Evolutionary conservation across 1,140 invertebrate genomes (phyloP).

Genomic region (Rhopalosiphum padi): DNA sequence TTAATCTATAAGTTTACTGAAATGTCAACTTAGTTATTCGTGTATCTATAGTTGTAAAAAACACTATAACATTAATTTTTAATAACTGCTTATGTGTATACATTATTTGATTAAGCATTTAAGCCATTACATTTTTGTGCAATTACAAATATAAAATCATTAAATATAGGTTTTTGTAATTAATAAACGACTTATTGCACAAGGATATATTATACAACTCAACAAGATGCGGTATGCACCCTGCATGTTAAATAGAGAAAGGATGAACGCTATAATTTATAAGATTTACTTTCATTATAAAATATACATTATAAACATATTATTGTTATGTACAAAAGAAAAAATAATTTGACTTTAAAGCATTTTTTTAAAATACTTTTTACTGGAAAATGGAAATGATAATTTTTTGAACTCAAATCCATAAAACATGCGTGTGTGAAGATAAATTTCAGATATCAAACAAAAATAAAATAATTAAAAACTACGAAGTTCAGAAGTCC

Average conservation of each 20-base stretch:
- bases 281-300: not conserved
- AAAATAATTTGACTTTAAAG: not conserved
- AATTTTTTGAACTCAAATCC: not conserved
- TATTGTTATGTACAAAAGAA: not conserved
- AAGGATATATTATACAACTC: not conserved
- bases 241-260: not conserved
- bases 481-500: no score
- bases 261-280: not conserved
- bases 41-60: not conserved
- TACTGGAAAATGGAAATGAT: not conserved
- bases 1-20: not conserved
- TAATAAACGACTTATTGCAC: not conserved
- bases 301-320: not conserved
- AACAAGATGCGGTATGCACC: not conserved
- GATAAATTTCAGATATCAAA: no score
- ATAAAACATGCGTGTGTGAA: no score
- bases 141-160: not conserved
- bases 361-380: not conserved
- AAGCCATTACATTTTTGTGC: not conserved
- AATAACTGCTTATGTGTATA: not conserved
- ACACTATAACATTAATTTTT: not conserved
- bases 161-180: not conserved
- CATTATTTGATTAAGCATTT: not conserved
- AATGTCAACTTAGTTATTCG: not conserved
- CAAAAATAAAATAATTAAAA: no score